A percentile compares a stretch with the other conserved stretches of the same genome.
Evolutionary conservation across 2,888 invertebrate genomes (phyloP).

Genomic region (Lycia hirtaria): DNA sequence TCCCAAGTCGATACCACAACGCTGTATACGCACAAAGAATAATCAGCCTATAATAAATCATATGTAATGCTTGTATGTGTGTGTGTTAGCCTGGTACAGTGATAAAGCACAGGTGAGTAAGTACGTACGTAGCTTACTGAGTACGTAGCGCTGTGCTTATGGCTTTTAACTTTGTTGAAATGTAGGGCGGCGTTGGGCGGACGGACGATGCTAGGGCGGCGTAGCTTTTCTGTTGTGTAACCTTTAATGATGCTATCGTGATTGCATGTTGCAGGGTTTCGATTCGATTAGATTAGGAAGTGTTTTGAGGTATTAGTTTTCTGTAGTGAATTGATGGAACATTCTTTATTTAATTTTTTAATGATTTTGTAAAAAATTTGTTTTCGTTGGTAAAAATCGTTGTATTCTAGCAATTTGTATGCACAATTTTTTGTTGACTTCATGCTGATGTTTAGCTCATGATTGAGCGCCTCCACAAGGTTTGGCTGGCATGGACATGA

Average conservation of each 20-base stretch:
- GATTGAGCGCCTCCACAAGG: no score
- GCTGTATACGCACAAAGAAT: conserved; percentile 54
- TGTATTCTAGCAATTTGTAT: no score
- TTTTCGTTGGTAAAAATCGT: no score
- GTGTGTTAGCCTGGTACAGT: conserved; percentile 49
- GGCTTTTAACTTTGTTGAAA: conserved; percentile 31
- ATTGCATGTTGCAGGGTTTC: conserved; percentile 25
- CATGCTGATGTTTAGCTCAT: no score
- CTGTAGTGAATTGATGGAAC: no score
- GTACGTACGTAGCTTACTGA: conserved; percentile 38
- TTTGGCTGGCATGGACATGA: no score
- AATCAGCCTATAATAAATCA: conserved; percentile 61
- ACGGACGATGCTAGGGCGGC: conserved; percentile 5
- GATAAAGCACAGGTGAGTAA: conserved; percentile 54
- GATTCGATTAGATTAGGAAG: conserved; percentile 10
- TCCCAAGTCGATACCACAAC: conserved; percentile 45
- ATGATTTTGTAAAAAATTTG: no score
- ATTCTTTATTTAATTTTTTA: background rate
- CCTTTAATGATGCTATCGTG: conserved; percentile 32
- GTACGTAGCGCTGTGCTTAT: conserved; percentile 25
- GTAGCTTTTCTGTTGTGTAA: conserved; percentile 19
- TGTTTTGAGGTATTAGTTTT: conserved; percentile 1
- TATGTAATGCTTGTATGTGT: conserved; percentile 54
- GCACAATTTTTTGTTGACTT: no score
- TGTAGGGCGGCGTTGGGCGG: conserved; percentile 22